A percentile compares a stretch with the other conserved stretches of the same genome.
These are phyloP conservation scores for Eulithis prunata DNA, from an alignment of 2,888 invertebrate genomes.

Conservation along the genomic window DNA sequence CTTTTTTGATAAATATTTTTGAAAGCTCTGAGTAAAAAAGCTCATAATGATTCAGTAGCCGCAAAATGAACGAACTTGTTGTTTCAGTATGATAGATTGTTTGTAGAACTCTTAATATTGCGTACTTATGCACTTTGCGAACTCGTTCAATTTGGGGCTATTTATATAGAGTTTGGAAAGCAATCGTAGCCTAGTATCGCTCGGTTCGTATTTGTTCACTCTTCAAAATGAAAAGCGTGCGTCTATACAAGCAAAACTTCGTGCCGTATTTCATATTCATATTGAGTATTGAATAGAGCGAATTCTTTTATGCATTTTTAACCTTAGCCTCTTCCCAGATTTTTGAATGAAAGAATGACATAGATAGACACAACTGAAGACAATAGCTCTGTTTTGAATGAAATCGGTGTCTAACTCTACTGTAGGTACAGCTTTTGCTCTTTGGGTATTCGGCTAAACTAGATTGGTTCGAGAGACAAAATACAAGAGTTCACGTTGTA, in stretches of 20 bases:
- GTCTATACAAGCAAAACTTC: slow-evolving; percentile 11
- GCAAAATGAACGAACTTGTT: neutral
- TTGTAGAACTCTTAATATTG: slow-evolving; percentile 18
- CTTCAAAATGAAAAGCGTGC: slow-evolving; percentile 25
- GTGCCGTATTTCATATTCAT: slow-evolving; percentile 8
- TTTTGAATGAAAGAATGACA: no score
- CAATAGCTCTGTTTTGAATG: no score
- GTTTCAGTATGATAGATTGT: slow-evolving; percentile 11
- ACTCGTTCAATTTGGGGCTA: slow-evolving; percentile 28
- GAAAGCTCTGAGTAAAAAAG: neutral
- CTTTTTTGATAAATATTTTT: neutral
- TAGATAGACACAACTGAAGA: no score
- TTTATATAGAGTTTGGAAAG: slow-evolving; percentile 28
- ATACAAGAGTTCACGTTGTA: no score
- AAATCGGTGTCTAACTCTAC: no score
- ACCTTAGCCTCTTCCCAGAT: no score
- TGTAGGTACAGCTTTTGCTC: no score
- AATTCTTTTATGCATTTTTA: neutral
- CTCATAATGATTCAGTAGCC: neutral
- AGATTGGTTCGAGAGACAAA: no score
- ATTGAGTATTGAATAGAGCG: neutral
- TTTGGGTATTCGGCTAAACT: no score
- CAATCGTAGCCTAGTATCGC: slow-evolving; percentile 21
- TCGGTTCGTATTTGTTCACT: slow-evolving; percentile 23
- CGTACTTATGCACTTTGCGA: slow-evolving; percentile 16